Conservation (phyloP, 2,113 vertebrate species). For the Spheniscus mendiculus region DNA sequence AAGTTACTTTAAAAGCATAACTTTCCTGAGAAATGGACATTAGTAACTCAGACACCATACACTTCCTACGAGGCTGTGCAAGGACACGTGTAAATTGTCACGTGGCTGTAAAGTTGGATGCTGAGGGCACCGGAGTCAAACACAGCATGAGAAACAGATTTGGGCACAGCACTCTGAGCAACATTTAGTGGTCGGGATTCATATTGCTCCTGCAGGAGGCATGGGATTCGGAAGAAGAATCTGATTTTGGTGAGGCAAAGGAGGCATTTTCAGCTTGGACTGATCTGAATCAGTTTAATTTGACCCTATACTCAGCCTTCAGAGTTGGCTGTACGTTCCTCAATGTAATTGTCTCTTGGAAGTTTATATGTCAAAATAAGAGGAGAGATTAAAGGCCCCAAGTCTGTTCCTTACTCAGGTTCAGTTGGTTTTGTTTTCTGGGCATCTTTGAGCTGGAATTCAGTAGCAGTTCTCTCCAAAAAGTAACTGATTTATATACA, state of each 20-base stretch:
- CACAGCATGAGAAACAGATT: background rate
- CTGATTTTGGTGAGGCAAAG: background rate
- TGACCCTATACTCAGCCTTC: background rate
- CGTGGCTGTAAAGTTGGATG: background rate
- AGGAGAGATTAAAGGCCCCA: background rate
- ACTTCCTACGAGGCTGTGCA: background rate
- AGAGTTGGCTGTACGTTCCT: background rate
- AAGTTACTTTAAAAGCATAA: background rate
- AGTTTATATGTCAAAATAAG: background rate
- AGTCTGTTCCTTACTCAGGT: background rate
- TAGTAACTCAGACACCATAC: background rate
- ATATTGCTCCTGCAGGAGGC: background rate
- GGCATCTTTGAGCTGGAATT: background rate
- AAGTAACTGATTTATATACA: background rate
- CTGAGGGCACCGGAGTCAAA: background rate
- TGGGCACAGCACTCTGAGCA: background rate
- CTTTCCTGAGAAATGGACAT: background rate
- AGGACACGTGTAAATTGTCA: accelerated
- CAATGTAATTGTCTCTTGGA: background rate
- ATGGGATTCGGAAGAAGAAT: background rate
- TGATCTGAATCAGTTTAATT: background rate
- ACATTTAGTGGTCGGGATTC: background rate
- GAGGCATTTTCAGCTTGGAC: background rate
- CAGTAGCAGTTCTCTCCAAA: background rate
- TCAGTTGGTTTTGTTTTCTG: background rate